Evolutionary conservation across 2,797 vertebrate species (phyloP).

Genomic region (Thripadectes ignobilis): DNA sequence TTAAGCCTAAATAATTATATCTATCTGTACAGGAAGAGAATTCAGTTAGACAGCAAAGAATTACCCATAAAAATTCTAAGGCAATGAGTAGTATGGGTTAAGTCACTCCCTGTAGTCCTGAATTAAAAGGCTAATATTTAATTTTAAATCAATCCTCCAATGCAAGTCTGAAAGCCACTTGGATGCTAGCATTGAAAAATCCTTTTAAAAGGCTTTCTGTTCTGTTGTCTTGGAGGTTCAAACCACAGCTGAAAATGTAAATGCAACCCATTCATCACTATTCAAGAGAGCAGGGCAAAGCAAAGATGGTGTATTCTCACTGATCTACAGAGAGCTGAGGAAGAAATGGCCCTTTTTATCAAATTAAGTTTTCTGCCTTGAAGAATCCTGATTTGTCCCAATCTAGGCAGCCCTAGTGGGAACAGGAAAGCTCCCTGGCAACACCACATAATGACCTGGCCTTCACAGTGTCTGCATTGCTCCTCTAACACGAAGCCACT

Average conservation of each 20-base stretch:
- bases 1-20: neutral
- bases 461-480: neutral
- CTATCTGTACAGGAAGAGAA: neutral
- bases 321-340: neutral
- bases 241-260: neutral
- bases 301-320: neutral
- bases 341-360: neutral
- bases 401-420: neutral
- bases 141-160: neutral
- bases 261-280: neutral
- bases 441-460: neutral
- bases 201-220: conserved; percentile 9
- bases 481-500: neutral
- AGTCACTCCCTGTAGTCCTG: neutral
- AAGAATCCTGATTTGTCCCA: neutral
- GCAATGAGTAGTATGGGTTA: neutral
- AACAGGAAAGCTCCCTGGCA: neutral
- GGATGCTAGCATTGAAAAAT: neutral
- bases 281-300: neutral
- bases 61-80: neutral
- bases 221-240: neutral
- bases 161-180: neutral
- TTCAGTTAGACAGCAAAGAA: neutral
- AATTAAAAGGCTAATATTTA: neutral
- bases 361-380: neutral